phyloP scores from a whole-genome alignment of 2,888 invertebrate genomes.

The Pandemis heparana region DNA sequence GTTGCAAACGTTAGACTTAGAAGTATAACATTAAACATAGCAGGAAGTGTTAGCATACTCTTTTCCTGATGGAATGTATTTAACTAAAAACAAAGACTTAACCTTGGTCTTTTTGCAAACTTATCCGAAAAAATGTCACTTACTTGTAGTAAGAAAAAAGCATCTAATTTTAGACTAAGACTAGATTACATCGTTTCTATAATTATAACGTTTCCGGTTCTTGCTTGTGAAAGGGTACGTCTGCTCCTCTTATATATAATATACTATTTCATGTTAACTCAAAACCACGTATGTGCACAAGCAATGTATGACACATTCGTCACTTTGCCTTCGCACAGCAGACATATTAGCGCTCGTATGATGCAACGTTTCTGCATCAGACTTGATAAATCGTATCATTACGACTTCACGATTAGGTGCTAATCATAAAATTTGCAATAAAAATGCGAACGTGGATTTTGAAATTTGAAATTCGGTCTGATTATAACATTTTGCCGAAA shows the following conservation, averaged over 20 bases:
- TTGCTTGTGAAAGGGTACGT: constrained; percentile 39
- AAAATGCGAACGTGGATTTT: constrained; percentile 18
- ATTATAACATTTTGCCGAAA: neutral
- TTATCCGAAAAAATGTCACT: neutral
- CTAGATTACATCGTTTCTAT: constrained; percentile 22
- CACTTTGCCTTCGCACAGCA: neutral
- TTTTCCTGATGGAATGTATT: constrained; percentile 1
- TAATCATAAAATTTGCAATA: constrained; percentile 35
- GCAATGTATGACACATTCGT: neutral
- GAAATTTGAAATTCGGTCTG: neutral
- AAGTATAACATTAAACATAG: neutral
- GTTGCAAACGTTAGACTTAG: neutral
- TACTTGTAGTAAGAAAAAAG: neutral
- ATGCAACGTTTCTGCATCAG: constrained; percentile 15
- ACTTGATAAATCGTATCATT: constrained; percentile 31
- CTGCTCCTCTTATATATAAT: constrained; percentile 19
- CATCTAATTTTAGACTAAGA: constrained; percentile 2
- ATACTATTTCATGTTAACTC: neutral
- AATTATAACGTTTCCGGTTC: constrained; percentile 33
- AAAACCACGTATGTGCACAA: neutral
- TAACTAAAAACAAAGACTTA: neutral
- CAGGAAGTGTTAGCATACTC: neutral
- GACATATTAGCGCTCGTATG: neutral
- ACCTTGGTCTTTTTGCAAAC: neutral
- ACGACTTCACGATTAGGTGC: constrained; percentile 27